Evolutionary conservation across 2,113 vertebrate genomes (phyloP), one percentile per base, ranked within the genome.

Genomic region (Prochilodus magdalenae): DNA sequence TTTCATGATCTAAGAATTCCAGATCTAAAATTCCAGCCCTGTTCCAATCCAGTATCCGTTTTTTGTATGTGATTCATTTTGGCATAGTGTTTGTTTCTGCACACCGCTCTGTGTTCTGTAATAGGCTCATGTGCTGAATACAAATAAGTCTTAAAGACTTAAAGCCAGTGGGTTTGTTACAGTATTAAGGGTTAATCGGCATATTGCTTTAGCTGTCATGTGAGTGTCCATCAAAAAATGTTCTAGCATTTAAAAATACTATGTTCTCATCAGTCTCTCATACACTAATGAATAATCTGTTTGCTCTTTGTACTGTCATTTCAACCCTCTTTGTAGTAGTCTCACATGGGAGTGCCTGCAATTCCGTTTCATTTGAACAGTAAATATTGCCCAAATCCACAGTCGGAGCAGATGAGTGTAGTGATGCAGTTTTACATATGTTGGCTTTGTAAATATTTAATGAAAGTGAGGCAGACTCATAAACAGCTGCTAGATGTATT

Each of bases 401-500:
- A 33, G 29, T 14, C 55, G 27, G 22, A 65, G 27, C 57, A 24
- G 5, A 26, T 29, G 62, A 22, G 47, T 60, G 71, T 12, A 18
- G 73, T 75, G 53, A 16, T 15, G 20, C 18, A 4, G 20, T 70
- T 71, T 67, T 74, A 40, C 73, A 77, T 77, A 27, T 67, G 77
- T 47, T 59, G 53, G 36, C 53, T 74, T 63, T 24, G 18, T 78
- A 60, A 84, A 77, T 18, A 74, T 66, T 75, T 78, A 33, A 75
- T 70, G 44, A 44, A 77, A 63, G 57, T 30, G 47, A 80, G 72
- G 15, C 24, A n/a, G 65, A 24, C 57, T 47, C 49, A 24, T 75
- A 77, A 88, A 79, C 69, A 82, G 40, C 70, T 87, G 78, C 79
- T 24, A 30, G 33, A 66, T 22, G 29, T 47, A 79, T 77, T 82